These are phyloP conservation scores for Gryon sp. DNA, from an alignment of 1,140 invertebrate genomes.

Conservation along the genomic window DNA sequence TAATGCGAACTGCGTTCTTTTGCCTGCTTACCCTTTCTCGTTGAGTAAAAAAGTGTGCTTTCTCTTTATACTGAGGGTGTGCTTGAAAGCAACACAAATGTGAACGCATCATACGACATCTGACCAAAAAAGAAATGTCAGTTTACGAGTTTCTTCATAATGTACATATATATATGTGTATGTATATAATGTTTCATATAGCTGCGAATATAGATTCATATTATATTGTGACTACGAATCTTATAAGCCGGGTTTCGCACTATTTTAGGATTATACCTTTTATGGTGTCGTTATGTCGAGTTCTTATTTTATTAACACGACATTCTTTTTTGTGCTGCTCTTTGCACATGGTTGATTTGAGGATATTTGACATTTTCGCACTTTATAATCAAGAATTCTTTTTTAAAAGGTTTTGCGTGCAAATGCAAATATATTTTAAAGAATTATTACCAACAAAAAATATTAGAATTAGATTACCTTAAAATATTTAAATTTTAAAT, in stretches of 20 bases:
- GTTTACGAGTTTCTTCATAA: no score
- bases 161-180: slow-evolving; percentile 4
- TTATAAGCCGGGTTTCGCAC: slow-evolving; percentile 5
- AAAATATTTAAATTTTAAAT: no score
- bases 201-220: slow-evolving; percentile 19
- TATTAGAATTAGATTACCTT: no score
- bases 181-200: neutral
- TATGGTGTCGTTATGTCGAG: neutral
- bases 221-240: slow-evolving; percentile 60
- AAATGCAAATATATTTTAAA: slow-evolving; percentile 29
- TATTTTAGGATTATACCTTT: slow-evolving; percentile 46
- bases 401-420: slow-evolving; percentile 23
- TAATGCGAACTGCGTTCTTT: slow-evolving; percentile 25
- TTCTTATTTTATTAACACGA: slow-evolving; percentile 43
- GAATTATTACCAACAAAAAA: no score
- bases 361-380: slow-evolving; percentile 54
- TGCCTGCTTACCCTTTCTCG: slow-evolving; percentile 28
- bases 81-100: slow-evolving; percentile 31
- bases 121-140: slow-evolving; percentile 38
- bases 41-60: slow-evolving; percentile 31
- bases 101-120: slow-evolving; percentile 7
- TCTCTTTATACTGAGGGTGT: slow-evolving; percentile 58
- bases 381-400: slow-evolving; percentile 39
- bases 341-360: slow-evolving; percentile 19
- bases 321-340: slow-evolving; percentile 41